Conservation (phyloP, 2,888 invertebrate genomes). For the Zonitis immaculata region DNA sequence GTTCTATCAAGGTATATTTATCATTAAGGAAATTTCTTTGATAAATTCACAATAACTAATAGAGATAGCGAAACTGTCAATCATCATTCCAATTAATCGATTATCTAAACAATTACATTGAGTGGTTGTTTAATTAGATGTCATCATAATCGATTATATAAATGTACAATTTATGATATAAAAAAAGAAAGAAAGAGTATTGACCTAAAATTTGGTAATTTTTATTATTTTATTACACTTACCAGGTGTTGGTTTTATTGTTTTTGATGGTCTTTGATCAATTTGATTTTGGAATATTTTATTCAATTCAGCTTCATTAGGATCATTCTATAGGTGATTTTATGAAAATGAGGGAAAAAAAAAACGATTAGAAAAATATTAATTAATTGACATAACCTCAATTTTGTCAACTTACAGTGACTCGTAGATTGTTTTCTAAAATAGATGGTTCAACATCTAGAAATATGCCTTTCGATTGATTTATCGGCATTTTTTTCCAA, state of each 20-base stretch:
- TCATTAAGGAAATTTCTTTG: no score
- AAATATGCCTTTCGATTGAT: constrained; percentile 28
- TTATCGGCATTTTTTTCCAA: not conserved
- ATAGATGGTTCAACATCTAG: constrained; percentile 45
- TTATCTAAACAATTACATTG: no score
- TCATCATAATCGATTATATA: not conserved
- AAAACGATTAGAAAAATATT: constrained; percentile 7
- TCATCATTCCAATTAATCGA: no score
- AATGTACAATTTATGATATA: not conserved
- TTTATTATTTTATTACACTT: constrained; percentile 29
- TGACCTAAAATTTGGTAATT: no score
- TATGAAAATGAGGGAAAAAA: constrained; percentile 15
- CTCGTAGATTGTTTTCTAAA: constrained; percentile 42
- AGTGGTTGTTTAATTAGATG: not conserved
- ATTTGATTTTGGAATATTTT: constrained; percentile 48
- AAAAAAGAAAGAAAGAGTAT: not conserved
- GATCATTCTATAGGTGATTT: constrained; percentile 47
- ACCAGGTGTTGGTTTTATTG: constrained; percentile 68
- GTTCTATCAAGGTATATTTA: not conserved
- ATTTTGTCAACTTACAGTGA: constrained; percentile 36
- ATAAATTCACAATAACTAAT: no score
- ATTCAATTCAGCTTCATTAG: constrained; percentile 58
- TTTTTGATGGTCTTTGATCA: constrained; percentile 53
- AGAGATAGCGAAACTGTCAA: no score
- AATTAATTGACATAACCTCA: constrained; percentile 17